Evolutionary conservation across 2,888 invertebrate species (phyloP), one percentile per base, ranked within the genome.

Genomic region (Pyralis farinalis): DNA sequence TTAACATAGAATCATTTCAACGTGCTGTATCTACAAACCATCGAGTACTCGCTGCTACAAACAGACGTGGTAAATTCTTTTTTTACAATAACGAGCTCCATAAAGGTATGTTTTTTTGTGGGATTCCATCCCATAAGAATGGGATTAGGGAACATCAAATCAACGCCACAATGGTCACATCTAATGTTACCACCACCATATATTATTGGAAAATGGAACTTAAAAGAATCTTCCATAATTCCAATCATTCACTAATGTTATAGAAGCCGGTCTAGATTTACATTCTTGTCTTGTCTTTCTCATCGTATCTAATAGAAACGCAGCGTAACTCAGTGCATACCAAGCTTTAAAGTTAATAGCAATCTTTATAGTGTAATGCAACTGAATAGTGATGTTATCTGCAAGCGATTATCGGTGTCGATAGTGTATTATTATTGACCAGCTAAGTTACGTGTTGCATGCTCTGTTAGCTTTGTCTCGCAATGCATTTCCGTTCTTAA

Each of bases 361-460:
- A 82, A 87, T 86, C 82, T 86, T 86, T 85, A 84, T 80, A 79
- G 76, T 68, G 72, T 76, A 78, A 77, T 79, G 75, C 73, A 53
- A 67, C 60, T 44, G 54, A 58, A 62, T 81, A 83, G 86, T 80
- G 82, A 77, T 78, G 84, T 55, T 73, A 77, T 76, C 75, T 50
- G 36, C 43, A 37, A 41, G 47, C 64, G 63, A 62, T 69, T 63
- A 64, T 71, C 72, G 73, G 78, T 64, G 64, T 82, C 80, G 79
- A 84, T 80, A 75, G 58, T 59, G 47, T 63, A 57, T 70, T 63
- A 74, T 71, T 77, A 73, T 51, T 49, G 47, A 43, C 47, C 56
- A 49, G 54, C 55, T 53, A 58, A 54, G 65, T 71, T 69, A 63
- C 63, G 50, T 51, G 58, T 55, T 63, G 53, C 59, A 53, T 46